Conservation (phyloP, 2,888 invertebrate genomes). For the Epiblema foenella region DNA sequence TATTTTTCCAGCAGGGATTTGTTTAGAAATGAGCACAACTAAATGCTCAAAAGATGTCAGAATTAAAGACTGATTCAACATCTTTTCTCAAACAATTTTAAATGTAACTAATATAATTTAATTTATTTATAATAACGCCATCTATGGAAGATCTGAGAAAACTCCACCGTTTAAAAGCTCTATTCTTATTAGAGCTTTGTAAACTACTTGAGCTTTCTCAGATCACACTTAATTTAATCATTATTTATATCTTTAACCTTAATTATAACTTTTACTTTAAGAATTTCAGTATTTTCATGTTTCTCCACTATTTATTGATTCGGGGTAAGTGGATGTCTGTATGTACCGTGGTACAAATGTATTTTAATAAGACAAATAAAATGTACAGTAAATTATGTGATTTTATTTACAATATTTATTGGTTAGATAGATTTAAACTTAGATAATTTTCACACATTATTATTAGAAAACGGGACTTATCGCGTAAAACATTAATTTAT, state of each 20-base stretch:
- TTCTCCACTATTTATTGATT: constrained; percentile 42
- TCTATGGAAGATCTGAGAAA: constrained; percentile 50
- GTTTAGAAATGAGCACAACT: constrained; percentile 19
- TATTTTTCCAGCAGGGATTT: constrained; percentile 14
- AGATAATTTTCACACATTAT: too few relatives aligned
- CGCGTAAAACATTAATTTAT: too few relatives aligned
- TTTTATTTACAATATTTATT: constrained; percentile 16
- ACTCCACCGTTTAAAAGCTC: constrained; percentile 48
- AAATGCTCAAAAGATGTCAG: constrained; percentile 22
- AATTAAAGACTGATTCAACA: constrained; percentile 38
- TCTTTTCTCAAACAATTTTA: constrained; percentile 39
- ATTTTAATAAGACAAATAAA: constrained; percentile 41
- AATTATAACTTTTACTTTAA: constrained; percentile 29
- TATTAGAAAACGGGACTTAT: too few relatives aligned
- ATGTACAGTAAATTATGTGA: constrained; percentile 30
- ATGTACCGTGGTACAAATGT: constrained; percentile 45
- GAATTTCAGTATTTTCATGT: constrained; percentile 36
- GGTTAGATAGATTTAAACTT: too few relatives aligned
- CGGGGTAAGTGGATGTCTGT: constrained; percentile 37
- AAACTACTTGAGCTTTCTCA: constrained; percentile 49
- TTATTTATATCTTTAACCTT: constrained; percentile 51
- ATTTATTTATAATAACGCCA: constrained; percentile 46
- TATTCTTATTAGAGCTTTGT: constrained; percentile 48
- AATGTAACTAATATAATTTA: constrained; percentile 41
- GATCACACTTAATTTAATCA: constrained; percentile 45